Conservation (phyloP, 1,140 invertebrate species). For the Bicyclus anynana region DNA sequence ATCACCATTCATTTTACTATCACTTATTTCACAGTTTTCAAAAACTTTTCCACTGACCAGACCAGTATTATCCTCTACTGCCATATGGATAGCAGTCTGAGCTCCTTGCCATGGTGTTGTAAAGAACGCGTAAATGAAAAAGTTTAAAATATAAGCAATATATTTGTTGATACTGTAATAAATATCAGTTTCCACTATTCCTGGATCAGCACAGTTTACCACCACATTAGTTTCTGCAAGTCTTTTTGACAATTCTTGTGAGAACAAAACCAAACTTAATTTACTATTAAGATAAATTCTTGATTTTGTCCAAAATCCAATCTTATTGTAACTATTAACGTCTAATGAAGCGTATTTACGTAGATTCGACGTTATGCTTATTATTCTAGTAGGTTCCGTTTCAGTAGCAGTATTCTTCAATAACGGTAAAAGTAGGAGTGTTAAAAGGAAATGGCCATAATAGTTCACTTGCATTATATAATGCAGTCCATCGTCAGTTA, state of each 20-base stretch:
- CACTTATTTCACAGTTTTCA: slow-evolving; percentile 31
- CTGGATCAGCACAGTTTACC: slow-evolving; percentile 79
- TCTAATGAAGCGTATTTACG: slow-evolving; percentile 78
- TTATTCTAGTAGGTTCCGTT: slow-evolving; percentile 79
- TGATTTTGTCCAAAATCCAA: slow-evolving; percentile 76
- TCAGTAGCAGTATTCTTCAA: slow-evolving; percentile 51
- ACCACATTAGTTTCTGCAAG: slow-evolving; percentile 77
- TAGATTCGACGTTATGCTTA: slow-evolving; percentile 82
- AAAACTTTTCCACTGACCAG: slow-evolving; percentile 56
- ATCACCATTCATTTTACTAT: slow-evolving; percentile 2
- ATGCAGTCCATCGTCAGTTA: slow-evolving; percentile 81
- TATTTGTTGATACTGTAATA: slow-evolving; percentile 15
- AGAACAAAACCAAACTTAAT: slow-evolving; percentile 83
- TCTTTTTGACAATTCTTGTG: slow-evolving; percentile 77
- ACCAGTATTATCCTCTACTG: slow-evolving; percentile 33
- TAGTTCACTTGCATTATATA: slow-evolving; percentile 81
- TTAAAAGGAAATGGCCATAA: slow-evolving; percentile 85
- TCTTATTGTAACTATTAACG: slow-evolving; percentile 79
- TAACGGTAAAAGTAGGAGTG: slow-evolving; percentile 80
- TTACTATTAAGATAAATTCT: slow-evolving; percentile 82
- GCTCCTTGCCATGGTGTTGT: slow-evolving; percentile 46
- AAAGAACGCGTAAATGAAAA: slow-evolving; percentile 8
- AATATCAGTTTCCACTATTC: slow-evolving; percentile 79
- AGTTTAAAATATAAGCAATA: neutral
- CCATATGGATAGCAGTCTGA: slow-evolving; percentile 41